Conservation (phyloP, 2,797 vertebrate species). For the Danionella dracula region DNA sequence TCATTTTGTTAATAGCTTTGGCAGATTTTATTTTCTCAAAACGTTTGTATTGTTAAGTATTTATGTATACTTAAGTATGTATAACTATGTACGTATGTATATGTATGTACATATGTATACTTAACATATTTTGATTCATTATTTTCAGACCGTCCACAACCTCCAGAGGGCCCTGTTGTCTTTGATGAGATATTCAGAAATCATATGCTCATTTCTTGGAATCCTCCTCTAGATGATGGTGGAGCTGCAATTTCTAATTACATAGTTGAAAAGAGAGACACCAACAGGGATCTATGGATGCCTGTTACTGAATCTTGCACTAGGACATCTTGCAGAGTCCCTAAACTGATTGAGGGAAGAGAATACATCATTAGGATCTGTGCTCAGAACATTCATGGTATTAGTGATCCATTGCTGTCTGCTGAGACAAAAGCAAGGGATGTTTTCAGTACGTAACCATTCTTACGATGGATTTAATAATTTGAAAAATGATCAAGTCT, state of each 20-base stretch:
- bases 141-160: slow-evolving; percentile 86
- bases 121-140: background rate
- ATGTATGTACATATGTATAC: background rate
- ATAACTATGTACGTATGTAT: no score
- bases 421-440: slow-evolving; percentile 89
- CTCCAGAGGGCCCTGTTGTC: slow-evolving; percentile 88
- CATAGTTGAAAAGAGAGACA: slow-evolving; percentile 92
- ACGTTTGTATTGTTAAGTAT: no score
- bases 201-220: slow-evolving; percentile 93
- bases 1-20: background rate
- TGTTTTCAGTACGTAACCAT: slow-evolving; percentile 83
- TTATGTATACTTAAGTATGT: no score
- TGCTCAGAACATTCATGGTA: slow-evolving; percentile 94
- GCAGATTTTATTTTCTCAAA: background rate
- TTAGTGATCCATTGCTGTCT: slow-evolving; percentile 91
- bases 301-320: slow-evolving; percentile 88
- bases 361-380: slow-evolving; percentile 93
- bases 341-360: slow-evolving; percentile 92
- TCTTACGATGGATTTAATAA: slow-evolving; percentile 2
- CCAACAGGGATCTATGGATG: slow-evolving; percentile 95
- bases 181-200: slow-evolving; percentile 93
- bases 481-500: background rate
- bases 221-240: slow-evolving; percentile 91
- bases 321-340: slow-evolving; percentile 87
- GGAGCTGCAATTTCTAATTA: slow-evolving; percentile 94